Evolutionary conservation across 2,113 vertebrate species (phyloP).

Genomic region (Madoqua kirkii): DNA sequence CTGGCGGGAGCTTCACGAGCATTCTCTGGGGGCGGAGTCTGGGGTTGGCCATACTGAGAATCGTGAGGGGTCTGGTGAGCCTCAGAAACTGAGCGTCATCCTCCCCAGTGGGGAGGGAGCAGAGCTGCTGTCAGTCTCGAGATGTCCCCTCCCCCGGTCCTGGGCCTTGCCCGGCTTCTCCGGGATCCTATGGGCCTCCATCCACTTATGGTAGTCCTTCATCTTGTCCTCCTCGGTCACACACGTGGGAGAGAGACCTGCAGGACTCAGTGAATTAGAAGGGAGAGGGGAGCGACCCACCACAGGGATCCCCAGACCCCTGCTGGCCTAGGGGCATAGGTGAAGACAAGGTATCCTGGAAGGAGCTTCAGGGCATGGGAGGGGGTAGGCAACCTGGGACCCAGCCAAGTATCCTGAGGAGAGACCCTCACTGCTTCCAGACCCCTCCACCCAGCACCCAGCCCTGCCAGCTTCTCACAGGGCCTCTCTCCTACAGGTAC

Average conservation of each 20-base stretch:
- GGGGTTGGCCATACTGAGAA: not conserved
- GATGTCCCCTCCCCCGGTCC: not conserved
- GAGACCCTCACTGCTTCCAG: not conserved
- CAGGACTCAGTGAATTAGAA: not conserved
- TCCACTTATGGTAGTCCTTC: not conserved
- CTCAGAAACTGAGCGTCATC: slow-evolving; percentile 47
- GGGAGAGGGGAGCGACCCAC: not conserved
- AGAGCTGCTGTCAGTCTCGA: not conserved
- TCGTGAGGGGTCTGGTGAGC: slow-evolving; percentile 52
- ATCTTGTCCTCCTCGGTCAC: not conserved
- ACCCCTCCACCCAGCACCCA: not conserved
- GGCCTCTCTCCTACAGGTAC: slow-evolving; percentile 63
- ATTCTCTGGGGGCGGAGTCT: slow-evolving; percentile 51
- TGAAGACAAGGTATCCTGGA: not conserved
- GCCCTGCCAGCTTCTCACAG: slow-evolving; percentile 37
- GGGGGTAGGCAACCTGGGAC: not conserved
- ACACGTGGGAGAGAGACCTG: not conserved
- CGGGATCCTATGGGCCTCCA: not conserved
- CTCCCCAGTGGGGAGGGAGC: not conserved
- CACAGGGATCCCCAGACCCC: not conserved
- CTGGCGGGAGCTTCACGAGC: not conserved
- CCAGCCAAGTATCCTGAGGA: not conserved
- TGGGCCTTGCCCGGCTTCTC: not conserved
- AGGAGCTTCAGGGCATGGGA: not conserved
- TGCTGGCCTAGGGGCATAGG: not conserved